Evolutionary conservation across 1,140 invertebrate genomes (phyloP), one percentile per base, ranked within the genome.

Genomic region (Temnothorax nylanderi): DNA sequence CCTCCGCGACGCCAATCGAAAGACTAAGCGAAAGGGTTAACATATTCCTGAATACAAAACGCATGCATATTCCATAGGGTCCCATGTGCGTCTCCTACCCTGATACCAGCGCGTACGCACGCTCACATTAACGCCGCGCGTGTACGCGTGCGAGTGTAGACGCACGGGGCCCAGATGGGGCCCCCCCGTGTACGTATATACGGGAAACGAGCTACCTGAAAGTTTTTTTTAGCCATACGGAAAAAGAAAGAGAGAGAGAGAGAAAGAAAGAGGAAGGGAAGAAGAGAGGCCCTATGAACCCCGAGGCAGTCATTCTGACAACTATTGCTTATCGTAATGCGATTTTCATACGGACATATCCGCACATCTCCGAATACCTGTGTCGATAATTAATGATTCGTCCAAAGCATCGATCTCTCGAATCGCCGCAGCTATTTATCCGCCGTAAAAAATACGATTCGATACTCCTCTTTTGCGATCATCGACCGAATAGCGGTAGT

Each of bases 11-110:
- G 94, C 93, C 94, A 94, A 94, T 95, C 92, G 92, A 91, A 94
- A 94, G 94, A 95, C 95, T 95, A 95, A 95, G 88, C 93, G 80
- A 93, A 95, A 95, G 94, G 95, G 94, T 95, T 95, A 95, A 94
- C 93, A 94, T 95, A 95, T 95, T 95, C 93, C 86, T 91, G 93
- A 94, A 93, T 94, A 94, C 90, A 93, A 94, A 95, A 94, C 92
- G 77, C 91, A 94, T 94, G 94, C 93, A 94, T 92, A 93, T 94
- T 93, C 87, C 71, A 91, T 89, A 88, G 88, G 89, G 92, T 92
- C 91, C 91, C 92, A 90, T 92, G 92, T 93, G 91, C 87, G 91
- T 92, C 91, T 87, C 89, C 87, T 78, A 88, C 89, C 89, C 82
- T 81, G 89, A 86, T 88, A 88, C 64, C 54, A 85, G 71, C 56